These are phyloP conservation scores for Momotus momota DNA, from an alignment of 2,797 vertebrate genomes.

Conservation along the genomic window DNA sequence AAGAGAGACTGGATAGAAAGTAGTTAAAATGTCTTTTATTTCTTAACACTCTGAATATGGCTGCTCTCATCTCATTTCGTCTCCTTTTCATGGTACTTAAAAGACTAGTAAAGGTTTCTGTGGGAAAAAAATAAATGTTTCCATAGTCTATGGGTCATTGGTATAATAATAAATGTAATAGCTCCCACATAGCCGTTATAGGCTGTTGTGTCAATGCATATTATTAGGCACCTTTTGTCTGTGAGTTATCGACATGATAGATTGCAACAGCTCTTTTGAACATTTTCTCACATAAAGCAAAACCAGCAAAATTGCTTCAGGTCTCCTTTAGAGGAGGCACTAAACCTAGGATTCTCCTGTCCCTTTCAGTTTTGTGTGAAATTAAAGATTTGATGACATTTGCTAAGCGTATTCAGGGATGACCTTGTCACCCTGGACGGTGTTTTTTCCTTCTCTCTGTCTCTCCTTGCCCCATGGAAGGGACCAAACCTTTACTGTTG, in stretches of 20 bases:
- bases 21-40: background rate
- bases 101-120: conserved; percentile 20
- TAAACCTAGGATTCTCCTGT: conserved; percentile 11
- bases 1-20: background rate
- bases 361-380: conserved; percentile 13
- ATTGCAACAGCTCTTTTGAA: conserved; percentile 53
- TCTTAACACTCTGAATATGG: background rate
- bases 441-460: background rate
- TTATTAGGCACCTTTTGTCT: conserved; percentile 52
- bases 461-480: background rate
- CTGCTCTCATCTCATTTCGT: background rate
- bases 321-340: conserved; percentile 38
- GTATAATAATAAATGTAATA: conserved; percentile 42
- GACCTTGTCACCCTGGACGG: background rate
- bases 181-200: background rate
- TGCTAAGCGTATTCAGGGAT: background rate
- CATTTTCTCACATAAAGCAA: conserved; percentile 51
- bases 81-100: background rate
- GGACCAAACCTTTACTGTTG: conserved; percentile 10
- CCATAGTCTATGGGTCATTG: conserved; percentile 3
- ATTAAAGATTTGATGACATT: conserved; percentile 42
- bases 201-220: conserved; percentile 45
- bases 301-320: conserved; percentile 40
- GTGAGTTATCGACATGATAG: conserved; percentile 50
- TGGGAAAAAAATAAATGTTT: conserved; percentile 1